These are phyloP conservation scores for Heliothis peltigera DNA, from an alignment of 2,888 invertebrate species.

Conservation along the genomic window DNA sequence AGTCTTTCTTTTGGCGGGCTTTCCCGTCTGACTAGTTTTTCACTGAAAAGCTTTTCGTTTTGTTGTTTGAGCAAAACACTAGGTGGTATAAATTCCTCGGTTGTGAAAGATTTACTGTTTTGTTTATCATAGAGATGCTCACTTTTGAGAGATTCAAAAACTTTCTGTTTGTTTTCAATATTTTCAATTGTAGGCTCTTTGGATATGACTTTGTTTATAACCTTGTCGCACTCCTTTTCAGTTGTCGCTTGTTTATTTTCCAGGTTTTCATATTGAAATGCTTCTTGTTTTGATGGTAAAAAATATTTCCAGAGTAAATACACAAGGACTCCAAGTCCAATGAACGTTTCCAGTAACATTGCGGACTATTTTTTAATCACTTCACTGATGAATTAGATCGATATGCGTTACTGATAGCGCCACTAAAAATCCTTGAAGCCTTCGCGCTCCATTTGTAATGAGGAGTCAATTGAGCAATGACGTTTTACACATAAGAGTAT, in stretches of 20 bases:
- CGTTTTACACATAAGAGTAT: conserved; percentile 69
- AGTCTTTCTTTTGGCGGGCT: conserved; percentile 86
- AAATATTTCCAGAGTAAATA: conserved; percentile 83
- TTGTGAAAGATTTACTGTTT: conserved; percentile 34
- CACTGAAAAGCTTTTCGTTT: conserved; percentile 62
- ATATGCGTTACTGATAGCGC: conserved; percentile 64
- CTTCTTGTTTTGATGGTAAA: conserved; percentile 59
- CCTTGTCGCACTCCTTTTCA: conserved; percentile 18
- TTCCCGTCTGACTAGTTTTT: conserved; percentile 73
- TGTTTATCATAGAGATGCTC: conserved; percentile 9
- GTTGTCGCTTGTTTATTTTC: conserved; percentile 30
- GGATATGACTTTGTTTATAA: conserved; percentile 10
- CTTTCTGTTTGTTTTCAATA: conserved; percentile 28
- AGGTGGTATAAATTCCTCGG: conserved; percentile 63
- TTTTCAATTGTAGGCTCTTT: conserved; percentile 22
- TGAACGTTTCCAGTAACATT: conserved; percentile 83
- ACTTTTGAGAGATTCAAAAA: conserved; percentile 28
- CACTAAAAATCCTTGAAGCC: conserved; percentile 70
- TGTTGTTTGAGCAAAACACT: conserved; percentile 69
- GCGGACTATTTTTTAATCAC: conserved; percentile 74
- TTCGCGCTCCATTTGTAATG: conserved; percentile 76
- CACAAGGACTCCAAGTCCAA: conserved; percentile 78
- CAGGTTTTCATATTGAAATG: conserved; percentile 45
- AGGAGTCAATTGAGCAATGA: conserved; percentile 70
- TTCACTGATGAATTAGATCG: conserved; percentile 77